phyloP scores from a whole-genome alignment of 92 coral and sea anemone species.

The Porites evermanni region DNA sequence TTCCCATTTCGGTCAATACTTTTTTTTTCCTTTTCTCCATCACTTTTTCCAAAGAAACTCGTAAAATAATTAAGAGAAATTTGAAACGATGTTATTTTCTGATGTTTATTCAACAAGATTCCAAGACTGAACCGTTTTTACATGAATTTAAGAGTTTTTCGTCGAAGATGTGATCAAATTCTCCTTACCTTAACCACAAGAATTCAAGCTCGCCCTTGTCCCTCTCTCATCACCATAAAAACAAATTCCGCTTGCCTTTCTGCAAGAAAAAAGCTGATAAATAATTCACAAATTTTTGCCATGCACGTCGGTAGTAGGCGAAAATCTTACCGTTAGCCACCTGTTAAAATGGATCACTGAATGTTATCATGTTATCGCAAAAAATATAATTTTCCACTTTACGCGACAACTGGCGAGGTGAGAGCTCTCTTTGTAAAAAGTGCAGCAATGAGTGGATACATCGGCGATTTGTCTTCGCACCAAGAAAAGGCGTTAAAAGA shows the following conservation, averaged over 20 bases:
- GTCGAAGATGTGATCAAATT: neutral
- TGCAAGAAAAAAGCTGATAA: neutral
- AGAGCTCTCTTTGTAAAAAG: neutral
- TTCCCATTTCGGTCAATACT: neutral
- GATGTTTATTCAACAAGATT: neutral
- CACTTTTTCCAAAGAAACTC: neutral
- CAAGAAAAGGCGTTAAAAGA: conserved; percentile 77
- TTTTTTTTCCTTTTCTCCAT: neutral
- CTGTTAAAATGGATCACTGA: conserved; percentile 22
- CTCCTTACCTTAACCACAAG: neutral
- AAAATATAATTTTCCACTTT: neutral
- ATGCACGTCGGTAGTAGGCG: conserved; percentile 18
- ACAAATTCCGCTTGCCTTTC: conserved; percentile 17
- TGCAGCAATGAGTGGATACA: conserved; percentile 69
- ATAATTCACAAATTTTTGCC: conserved; percentile 32
- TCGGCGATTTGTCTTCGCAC: conserved; percentile 69
- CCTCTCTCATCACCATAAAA: conserved; percentile 23
- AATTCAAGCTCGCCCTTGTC: conserved; percentile 18
- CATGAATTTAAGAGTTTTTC: neutral
- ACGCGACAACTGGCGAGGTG: neutral
- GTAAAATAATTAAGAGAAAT: neutral
- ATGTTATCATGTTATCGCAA: neutral
- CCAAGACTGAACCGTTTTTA: neutral
- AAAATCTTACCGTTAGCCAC: conserved; percentile 17
- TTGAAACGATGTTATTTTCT: neutral